Conservation (phyloP, 2,113 vertebrate genomes). For the Xiphophorus maculatus region DNA sequence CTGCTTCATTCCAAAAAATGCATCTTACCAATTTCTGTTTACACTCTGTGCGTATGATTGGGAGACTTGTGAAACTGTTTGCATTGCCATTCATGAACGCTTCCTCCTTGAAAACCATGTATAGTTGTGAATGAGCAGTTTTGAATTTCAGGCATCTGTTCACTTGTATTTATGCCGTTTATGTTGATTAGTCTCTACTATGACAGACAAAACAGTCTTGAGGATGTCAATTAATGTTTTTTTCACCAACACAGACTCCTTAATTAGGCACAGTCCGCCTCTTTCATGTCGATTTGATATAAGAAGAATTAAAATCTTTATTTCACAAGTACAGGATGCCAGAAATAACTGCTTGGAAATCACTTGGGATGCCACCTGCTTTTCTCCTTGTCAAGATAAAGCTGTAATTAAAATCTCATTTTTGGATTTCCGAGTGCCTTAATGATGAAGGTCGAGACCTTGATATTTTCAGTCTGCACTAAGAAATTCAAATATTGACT, state of each 20-base stretch:
- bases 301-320: constrained; percentile 52
- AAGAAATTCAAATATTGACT: constrained; percentile 31
- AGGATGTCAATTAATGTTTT: constrained; percentile 71
- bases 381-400: constrained; percentile 28
- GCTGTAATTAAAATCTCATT: constrained; percentile 38
- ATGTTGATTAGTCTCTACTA: constrained; percentile 71
- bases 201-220: constrained; percentile 70
- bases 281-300: constrained; percentile 55
- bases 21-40: constrained; percentile 36
- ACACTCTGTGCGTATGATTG: constrained; percentile 39
- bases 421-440: constrained; percentile 21
- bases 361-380: constrained; percentile 54
- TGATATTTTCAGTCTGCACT: neutral
- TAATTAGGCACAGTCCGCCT: constrained; percentile 68
- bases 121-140: constrained; percentile 57
- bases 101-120: constrained; percentile 49
- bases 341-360: constrained; percentile 48
- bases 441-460: neutral
- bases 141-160: constrained; percentile 64
- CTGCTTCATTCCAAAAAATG: constrained; percentile 14
- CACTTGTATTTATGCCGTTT: constrained; percentile 55
- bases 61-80: constrained; percentile 27
- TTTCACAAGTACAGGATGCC: constrained; percentile 28
- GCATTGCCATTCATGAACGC: constrained; percentile 43
- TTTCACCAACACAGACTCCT: constrained; percentile 37